Percentiles rank a stretch among this genome's conserved stretches.
Conservation (phyloP, 2,797 vertebrate genomes). For the Crocidura indochinensis region DNA sequence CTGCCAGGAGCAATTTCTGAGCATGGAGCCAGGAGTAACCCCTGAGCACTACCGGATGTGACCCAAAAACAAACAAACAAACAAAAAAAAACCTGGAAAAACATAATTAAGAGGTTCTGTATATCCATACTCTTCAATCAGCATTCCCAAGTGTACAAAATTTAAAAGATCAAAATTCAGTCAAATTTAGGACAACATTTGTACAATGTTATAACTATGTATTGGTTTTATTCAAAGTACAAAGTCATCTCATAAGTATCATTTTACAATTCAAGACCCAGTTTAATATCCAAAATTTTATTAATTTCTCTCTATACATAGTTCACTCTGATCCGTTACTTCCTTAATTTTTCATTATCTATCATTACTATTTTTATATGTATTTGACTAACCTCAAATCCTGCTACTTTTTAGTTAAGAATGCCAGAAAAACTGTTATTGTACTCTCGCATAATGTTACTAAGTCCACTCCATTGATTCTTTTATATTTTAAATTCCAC, state of each 20-base stretch:
- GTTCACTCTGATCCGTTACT: background rate
- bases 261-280: background rate
- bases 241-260: background rate
- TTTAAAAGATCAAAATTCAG: background rate
- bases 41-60: too few relatives aligned
- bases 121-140: background rate
- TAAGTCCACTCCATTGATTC: background rate
- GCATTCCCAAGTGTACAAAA: background rate
- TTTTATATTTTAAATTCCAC: slow-evolving; percentile 44
- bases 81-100: slow-evolving; percentile 13
- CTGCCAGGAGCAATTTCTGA: too few relatives aligned
- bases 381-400: background rate
- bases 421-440: background rate
- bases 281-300: background rate
- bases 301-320: slow-evolving; percentile 9
- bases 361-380: background rate
- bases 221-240: background rate
- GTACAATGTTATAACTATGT: background rate
- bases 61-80: too few relatives aligned
- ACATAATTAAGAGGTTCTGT: background rate
- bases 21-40: too few relatives aligned
- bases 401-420: background rate
- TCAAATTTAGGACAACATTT: slow-evolving; percentile 36
- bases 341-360: slow-evolving; percentile 16
- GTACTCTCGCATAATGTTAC: background rate